Conservation (phyloP, 2,888 invertebrate genomes). For the Leptura quadrifasciata region DNA sequence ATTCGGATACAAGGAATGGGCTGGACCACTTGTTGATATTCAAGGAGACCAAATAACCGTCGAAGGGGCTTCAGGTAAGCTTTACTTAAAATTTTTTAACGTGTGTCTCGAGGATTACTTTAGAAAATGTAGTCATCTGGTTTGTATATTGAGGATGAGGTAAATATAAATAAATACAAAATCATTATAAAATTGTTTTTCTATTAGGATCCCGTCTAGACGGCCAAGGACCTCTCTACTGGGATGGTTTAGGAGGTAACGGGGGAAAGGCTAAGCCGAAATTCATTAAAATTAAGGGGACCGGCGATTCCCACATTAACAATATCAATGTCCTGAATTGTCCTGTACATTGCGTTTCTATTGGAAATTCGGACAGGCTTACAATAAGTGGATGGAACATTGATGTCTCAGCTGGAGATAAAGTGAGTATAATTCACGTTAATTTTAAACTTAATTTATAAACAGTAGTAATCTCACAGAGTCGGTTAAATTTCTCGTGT, state of each 20-base stretch:
- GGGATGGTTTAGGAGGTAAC: conserved; percentile 55
- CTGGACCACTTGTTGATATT: conserved; percentile 42
- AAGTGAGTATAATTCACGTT: not conserved
- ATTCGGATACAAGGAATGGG: conserved; percentile 44
- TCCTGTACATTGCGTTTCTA: conserved; percentile 53
- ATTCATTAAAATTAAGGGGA: conserved; percentile 53
- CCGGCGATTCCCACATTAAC: conserved; percentile 47
- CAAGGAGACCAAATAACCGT: conserved; percentile 42
- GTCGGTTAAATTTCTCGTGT: too few relatives aligned
- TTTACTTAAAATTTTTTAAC: too few relatives aligned
- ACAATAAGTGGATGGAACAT: conserved; percentile 52
- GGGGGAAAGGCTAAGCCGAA: conserved; percentile 55
- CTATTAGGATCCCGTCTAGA: conserved; percentile 52
- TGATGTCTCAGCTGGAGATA: conserved; percentile 52
- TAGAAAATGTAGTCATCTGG: too few relatives aligned
- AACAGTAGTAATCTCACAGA: too few relatives aligned
- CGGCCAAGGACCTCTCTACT: conserved; percentile 56
- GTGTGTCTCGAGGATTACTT: too few relatives aligned
- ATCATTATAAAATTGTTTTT: conserved; percentile 29
- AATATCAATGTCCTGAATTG: conserved; percentile 53
- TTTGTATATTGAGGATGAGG: too few relatives aligned
- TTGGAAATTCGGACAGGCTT: conserved; percentile 52
- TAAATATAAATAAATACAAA: too few relatives aligned
- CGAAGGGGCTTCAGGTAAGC: conserved; percentile 28
- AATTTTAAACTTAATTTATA: too few relatives aligned